phyloP scores from a whole-genome alignment of 2,888 invertebrate species.

The Atrina japonica region DNA sequence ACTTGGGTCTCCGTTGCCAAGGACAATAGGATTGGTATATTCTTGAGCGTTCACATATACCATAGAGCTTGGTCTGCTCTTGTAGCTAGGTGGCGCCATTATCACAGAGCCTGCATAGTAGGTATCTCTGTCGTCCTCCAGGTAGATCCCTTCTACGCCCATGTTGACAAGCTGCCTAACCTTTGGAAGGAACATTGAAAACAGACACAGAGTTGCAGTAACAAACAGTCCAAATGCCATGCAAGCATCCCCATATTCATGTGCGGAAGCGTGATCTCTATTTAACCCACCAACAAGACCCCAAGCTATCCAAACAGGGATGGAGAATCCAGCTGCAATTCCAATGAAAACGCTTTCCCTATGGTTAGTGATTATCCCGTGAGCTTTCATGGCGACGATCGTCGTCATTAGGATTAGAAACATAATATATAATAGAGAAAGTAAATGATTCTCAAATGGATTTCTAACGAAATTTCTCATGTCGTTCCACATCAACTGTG shows the following conservation, averaged over 20 bases:
- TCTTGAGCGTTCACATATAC: constrained; percentile 72
- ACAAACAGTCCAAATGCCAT: constrained; percentile 93
- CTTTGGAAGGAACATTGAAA: constrained; percentile 95
- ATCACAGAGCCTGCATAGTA: constrained; percentile 71
- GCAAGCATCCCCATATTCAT: constrained; percentile 84
- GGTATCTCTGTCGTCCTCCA: constrained; percentile 76
- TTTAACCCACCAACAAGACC: constrained; percentile 85
- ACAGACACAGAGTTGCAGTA: constrained; percentile 92
- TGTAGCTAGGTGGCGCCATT: constrained; percentile 76
- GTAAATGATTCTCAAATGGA: constrained; percentile 83
- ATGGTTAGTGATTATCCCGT: constrained; percentile 94
- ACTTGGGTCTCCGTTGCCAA: constrained; percentile 66
- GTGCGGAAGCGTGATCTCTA: constrained; percentile 64
- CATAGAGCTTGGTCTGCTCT: constrained; percentile 71
- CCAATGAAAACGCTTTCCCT: constrained; percentile 96
- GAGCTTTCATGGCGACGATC: constrained; percentile 88
- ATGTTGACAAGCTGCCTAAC: constrained; percentile 94
- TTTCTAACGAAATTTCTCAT: constrained; percentile 70
- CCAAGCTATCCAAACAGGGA: constrained; percentile 85
- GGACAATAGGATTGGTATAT: constrained; percentile 67
- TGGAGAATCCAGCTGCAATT: constrained; percentile 91
- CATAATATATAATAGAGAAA: constrained; percentile 91
- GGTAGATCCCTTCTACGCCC: constrained; percentile 88
- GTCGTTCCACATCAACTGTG: constrained; percentile 55
- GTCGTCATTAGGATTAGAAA: constrained; percentile 92